Evolutionary conservation across 1,140 invertebrate genomes (phyloP), one percentile per base, ranked within the genome.

Genomic region (Drosophila bocki): DNA sequence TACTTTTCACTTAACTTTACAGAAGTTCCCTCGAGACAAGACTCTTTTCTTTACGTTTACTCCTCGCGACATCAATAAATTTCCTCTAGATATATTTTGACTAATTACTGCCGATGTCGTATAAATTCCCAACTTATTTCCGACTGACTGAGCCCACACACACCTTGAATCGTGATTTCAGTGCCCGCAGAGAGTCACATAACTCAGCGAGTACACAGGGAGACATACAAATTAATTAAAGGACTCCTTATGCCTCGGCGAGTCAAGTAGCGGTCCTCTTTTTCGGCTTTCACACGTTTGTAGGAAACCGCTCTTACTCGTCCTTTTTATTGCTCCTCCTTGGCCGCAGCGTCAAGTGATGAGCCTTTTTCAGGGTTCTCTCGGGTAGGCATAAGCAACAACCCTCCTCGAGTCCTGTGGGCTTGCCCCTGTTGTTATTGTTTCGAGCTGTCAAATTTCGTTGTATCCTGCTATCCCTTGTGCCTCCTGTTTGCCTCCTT

Each of bases 151-250:
- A 11, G 44, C 17, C 53, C 59, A 76, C 65, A 53, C 60, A 76
- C 65, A 80, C 79, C 63, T 79, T 57, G 71, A 70, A 65, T 64
- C 53, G 37, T 12, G 39, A 33, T 42, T 61, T 65, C 62, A 22
- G 19, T 65, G 57, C 80, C 83, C 83, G 69, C 83, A 88, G 84
- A 45, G 76, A 76, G 83, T 86, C 83, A 80, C 80, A 86, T 86
- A 86, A 86, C 60, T 86, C 76, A 86, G 75, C 50, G 32, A 37
- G 15, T 67, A 53, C 39, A 70, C 63, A 81, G 75, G 63, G 26
- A 54, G 77, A 81, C 78, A 84, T 81, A 75, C 78, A 90, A 90
- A 90, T 90, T 90, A 90, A 90, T 90, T 90, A 90, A 90, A 85
- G 60, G 42, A 54, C 61, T 56, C 45, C 71, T 45, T 59, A 39